Evolutionary conservation across 2,113 vertebrate species (phyloP), one percentile per base, ranked within the genome.

Genomic region (Nansenia antarctica): DNA sequence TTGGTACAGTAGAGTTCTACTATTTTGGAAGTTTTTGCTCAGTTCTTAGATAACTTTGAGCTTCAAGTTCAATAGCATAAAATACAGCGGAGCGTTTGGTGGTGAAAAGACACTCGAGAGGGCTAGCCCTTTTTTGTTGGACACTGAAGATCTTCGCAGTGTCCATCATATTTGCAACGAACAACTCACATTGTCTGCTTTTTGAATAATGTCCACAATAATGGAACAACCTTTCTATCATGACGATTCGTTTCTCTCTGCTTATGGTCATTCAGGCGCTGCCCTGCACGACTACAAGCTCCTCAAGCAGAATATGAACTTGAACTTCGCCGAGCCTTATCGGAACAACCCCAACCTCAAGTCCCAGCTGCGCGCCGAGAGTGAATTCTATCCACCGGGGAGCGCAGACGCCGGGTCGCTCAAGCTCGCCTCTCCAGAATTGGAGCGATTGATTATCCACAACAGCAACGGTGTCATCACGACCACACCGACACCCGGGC

Each of bases 191-290:
- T 84, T 90, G 88, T 90, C 77, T 88, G 76, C 82, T 89, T 90
- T 83, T 89, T 83, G 76, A 89, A 85, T 83, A 57, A 95, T 95
- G 94, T 94, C 94, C 89, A 92, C 94, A 89, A 93, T 94, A 91
- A 98, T 96, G 96, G 96, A 98, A 93, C 95, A 96, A 66, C 95
- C 95, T 76, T 97, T 98, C 90, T 98, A 95, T 83, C 93, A 93
- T 90, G 94, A 96, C 91, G 94, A 97, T 88, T 95, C 95, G 72
- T 95, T 96, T 94, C 93, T 95, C 79, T 91, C 94, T 74, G 93
- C 92, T 91, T 96, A 96, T 92, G 94, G 94, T 85, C 93, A 94
- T 72, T 81, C 94, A 84, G 93, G 94, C 55, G 90, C 93, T 65
- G 90, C 93, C 4, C 89, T 94, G 73, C 78, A 91, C 74, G 94